A percentile compares a stretch with the other conserved stretches of the same genome.
These are phyloP conservation scores for Elgaria multicarinata DNA, from an alignment of 2,113 vertebrate species.

Conservation along the genomic window DNA sequence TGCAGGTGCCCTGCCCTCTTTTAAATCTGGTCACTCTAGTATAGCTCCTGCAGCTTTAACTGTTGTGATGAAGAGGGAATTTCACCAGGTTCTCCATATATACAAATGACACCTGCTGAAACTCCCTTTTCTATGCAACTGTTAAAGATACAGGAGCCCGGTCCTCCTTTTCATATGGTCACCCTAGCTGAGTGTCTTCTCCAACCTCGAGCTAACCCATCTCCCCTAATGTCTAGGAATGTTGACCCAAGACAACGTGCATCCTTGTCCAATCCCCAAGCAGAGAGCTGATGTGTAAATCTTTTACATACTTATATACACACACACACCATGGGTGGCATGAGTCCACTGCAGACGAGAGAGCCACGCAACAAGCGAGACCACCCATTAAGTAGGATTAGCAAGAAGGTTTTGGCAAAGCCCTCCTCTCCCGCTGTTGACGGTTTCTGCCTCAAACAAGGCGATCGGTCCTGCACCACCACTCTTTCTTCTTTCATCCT, in stretches of 20 bases:
- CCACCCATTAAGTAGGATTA: background rate
- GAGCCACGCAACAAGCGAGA: background rate
- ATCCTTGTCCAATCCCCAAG: background rate
- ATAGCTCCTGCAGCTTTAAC: no score
- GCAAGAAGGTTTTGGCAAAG: background rate
- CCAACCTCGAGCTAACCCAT: background rate
- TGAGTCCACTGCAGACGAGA: background rate
- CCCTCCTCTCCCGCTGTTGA: no score
- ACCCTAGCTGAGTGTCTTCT: background rate
- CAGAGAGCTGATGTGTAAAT: background rate
- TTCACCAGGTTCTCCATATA: no score
- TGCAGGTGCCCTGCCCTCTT: no score
- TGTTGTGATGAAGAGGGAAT: no score
- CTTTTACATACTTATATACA: background rate
- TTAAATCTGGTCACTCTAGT: no score
- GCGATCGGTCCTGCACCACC: background rate
- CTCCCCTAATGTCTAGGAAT: background rate
- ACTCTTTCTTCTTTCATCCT: background rate
- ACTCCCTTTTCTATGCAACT: no score
- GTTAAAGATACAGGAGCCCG: no score
- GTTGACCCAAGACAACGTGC: background rate
- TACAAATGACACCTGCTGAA: no score
- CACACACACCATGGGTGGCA: background rate
- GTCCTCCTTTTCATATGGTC: no score
- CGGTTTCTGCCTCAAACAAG: background rate